phyloP scores from a whole-genome alignment of 2,888 invertebrate species.

The Rhagonycha lutea region DNA sequence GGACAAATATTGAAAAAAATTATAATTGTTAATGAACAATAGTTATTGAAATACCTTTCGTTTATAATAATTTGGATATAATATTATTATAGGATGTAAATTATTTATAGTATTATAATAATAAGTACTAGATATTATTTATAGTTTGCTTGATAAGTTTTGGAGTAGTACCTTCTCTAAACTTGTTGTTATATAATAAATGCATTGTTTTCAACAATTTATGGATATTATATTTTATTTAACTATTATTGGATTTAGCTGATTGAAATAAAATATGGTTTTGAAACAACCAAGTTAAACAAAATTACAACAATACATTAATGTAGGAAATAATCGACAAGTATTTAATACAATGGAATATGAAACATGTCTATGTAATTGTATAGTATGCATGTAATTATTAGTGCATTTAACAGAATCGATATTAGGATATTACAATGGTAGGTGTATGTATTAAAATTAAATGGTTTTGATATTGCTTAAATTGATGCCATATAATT shows the following conservation, averaged over 20 bases:
- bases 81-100: too few species aligned
- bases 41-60: too few species aligned
- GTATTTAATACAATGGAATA: constrained; percentile 4
- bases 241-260: background rate
- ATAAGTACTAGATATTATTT: too few species aligned
- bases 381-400: constrained; percentile 20
- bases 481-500: too few species aligned
- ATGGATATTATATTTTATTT: background rate
- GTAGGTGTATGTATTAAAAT: constrained; percentile 35
- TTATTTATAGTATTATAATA: too few species aligned
- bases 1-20: too few species aligned
- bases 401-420: constrained; percentile 32
- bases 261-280: constrained; percentile 9
- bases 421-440: constrained; percentile 28
- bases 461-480: constrained; percentile 30
- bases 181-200: background rate
- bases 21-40: too few species aligned
- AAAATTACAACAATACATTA: constrained; percentile 1
- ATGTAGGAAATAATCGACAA: background rate
- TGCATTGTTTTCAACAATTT: background rate
- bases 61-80: too few species aligned
- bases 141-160: too few species aligned
- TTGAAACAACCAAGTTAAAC: constrained; percentile 15
- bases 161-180: too few species aligned
- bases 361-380: constrained; percentile 27